These are phyloP conservation scores for Acromyrmex echinatior DNA, from an alignment of 1,140 invertebrate species.

Conservation along the genomic window DNA sequence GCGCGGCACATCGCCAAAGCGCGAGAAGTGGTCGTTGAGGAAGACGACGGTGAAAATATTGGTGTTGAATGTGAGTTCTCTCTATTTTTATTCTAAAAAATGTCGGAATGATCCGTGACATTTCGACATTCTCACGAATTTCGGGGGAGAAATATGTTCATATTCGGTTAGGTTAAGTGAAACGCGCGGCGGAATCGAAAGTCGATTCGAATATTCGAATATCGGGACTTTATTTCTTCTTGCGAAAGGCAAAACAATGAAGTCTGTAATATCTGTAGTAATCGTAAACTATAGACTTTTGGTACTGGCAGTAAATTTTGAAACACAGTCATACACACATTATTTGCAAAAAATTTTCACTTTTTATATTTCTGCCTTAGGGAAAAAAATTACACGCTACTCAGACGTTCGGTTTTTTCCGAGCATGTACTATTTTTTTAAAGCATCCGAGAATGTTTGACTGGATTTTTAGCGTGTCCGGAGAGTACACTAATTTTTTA, in stretches of 20 bases:
- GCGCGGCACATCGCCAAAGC: slow-evolving; percentile 91
- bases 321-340: no score
- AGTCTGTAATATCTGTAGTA: not conserved
- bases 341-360: no score
- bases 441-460: no score
- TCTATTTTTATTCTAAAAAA: not conserved
- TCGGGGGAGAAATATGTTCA: not conserved
- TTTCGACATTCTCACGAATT: not conserved
- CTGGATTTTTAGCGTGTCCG: no score
- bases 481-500: no score
- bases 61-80: slow-evolving; percentile 87
- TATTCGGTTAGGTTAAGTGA: not conserved
- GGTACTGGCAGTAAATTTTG: no score
- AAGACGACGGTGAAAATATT: slow-evolving; percentile 88
- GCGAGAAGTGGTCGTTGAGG: slow-evolving; percentile 90
- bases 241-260: not conserved
- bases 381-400: no score
- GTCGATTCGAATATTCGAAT: slow-evolving; percentile 17
- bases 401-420: no score
- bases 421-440: no score
- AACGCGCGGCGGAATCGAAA: slow-evolving; percentile 2
- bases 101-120: not conserved
- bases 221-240: not conserved
- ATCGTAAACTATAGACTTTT: no score
- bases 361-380: no score